A percentile compares a stretch with the other conserved stretches of the same genome.
Evolutionary conservation across 2,888 invertebrate genomes (phyloP).

Genomic region (Sericinus montela): DNA sequence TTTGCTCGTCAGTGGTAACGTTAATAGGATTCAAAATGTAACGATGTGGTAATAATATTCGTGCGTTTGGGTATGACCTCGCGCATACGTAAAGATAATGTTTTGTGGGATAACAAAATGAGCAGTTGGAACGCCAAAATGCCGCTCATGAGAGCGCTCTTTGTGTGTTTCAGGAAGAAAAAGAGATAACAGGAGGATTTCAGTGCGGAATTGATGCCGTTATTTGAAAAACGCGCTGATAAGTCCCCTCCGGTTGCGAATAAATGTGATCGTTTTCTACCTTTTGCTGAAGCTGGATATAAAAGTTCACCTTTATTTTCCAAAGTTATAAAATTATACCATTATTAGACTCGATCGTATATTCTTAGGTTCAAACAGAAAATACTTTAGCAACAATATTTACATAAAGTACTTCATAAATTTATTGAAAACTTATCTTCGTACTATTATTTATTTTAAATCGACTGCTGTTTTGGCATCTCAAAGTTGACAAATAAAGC

Average conservation of each 20-base stretch:
- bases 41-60: slow-evolving; percentile 32
- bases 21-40: slow-evolving; percentile 45
- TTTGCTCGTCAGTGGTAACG: slow-evolving; percentile 31
- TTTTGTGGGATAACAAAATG: slow-evolving; percentile 50
- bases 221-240: slow-evolving; percentile 66
- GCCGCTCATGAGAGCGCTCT: slow-evolving; percentile 40
- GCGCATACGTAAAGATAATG: slow-evolving; percentile 31
- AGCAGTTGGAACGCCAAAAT: slow-evolving; percentile 42
- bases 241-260: slow-evolving; percentile 58
- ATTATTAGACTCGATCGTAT: background rate
- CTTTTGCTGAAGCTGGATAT: slow-evolving; percentile 50
- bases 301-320: slow-evolving; percentile 60
- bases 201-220: slow-evolving; percentile 41
- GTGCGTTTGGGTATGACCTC: slow-evolving; percentile 37
- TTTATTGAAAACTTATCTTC: too few species aligned
- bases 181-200: slow-evolving; percentile 48
- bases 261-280: slow-evolving; percentile 37
- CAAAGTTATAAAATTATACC: slow-evolving; percentile 51
- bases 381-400: background rate
- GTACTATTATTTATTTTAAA: too few species aligned
- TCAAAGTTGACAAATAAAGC: too few species aligned
- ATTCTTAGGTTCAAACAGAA: background rate
- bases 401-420: too few species aligned
- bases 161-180: slow-evolving; percentile 47
- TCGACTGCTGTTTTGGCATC: too few species aligned